Percentiles rank a stretch among this genome's conserved stretches.
phyloP scores from a whole-genome alignment of 2,888 invertebrate genomes.

The Diarsia dahlii region DNA sequence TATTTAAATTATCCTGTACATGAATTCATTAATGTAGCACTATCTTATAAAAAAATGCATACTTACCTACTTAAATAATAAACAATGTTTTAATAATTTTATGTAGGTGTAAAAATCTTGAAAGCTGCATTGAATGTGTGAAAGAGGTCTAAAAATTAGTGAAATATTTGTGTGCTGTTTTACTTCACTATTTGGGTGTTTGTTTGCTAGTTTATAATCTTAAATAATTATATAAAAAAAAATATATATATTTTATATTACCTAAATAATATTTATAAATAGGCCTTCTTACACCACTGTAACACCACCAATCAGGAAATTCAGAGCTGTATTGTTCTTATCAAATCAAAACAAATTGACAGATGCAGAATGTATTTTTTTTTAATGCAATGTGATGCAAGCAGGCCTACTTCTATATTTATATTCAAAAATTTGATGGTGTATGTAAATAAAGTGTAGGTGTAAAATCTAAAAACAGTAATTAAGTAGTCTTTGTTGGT shows the following conservation, averaged over 20 bases:
- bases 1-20: no score
- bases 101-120: neutral
- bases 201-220: neutral
- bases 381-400: neutral
- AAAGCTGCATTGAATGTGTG: slow-evolving; percentile 28
- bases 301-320: slow-evolving; percentile 14
- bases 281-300: neutral
- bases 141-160: neutral
- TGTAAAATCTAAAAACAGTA: slow-evolving; percentile 41
- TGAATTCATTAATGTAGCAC: neutral
- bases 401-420: slow-evolving; percentile 2
- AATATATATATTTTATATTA: neutral
- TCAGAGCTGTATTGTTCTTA: neutral
- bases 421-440: neutral
- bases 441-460: slow-evolving; percentile 8
- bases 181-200: neutral
- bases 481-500: neutral
- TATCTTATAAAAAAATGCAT: neutral
- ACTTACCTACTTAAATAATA: neutral
- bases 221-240: no score
- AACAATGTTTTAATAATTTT: neutral
- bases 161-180: neutral
- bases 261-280: neutral
- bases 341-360: neutral
- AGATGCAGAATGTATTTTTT: neutral